phyloP scores from a whole-genome alignment of 30 jellyfish, hydroid and myxozoan species.

The Cassiopea andromeda region DNA sequence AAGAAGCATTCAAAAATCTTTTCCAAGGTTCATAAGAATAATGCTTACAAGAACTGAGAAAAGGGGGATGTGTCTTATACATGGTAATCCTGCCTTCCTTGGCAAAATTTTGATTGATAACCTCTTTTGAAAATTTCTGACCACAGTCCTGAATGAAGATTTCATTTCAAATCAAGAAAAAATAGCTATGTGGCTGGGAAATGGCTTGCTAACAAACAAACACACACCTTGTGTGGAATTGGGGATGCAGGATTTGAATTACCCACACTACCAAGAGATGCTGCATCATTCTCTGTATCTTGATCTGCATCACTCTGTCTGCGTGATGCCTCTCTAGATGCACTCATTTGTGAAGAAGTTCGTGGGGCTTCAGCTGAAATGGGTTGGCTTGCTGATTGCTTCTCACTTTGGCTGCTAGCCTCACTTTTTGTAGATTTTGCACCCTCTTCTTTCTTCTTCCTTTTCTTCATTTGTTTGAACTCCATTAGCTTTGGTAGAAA shows the following conservation, averaged over 20 bases:
- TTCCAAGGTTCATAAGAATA: too few species aligned
- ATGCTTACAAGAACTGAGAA: too few species aligned
- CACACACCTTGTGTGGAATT: conserved; percentile 59
- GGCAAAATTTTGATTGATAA: too few species aligned
- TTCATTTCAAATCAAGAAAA: background rate
- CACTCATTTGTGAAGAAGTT: conserved; percentile 16
- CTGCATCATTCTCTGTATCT: conserved; percentile 82
- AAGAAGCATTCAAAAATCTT: too few species aligned
- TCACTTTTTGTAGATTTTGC: conserved; percentile 30
- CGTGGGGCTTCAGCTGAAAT: conserved; percentile 17
- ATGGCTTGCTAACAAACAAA: background rate
- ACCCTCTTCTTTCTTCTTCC: conserved; percentile 65
- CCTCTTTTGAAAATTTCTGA: too few species aligned
- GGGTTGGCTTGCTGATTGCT: conserved; percentile 55
- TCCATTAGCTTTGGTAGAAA: conserved; percentile 55
- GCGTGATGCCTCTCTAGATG: conserved; percentile 24
- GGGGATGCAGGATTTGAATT: conserved; percentile 77
- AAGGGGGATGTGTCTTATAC: too few species aligned
- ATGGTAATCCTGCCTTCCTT: too few species aligned
- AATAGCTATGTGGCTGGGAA: background rate
- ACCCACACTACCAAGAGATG: conserved; percentile 71
- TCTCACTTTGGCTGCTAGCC: conserved; percentile 8
- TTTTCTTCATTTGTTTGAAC: conserved; percentile 64
- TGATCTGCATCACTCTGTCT: conserved; percentile 49
- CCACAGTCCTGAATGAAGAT: too few species aligned